phyloP scores from a whole-genome alignment of 2,113 vertebrate species.

The Burhinus oedicnemus region DNA sequence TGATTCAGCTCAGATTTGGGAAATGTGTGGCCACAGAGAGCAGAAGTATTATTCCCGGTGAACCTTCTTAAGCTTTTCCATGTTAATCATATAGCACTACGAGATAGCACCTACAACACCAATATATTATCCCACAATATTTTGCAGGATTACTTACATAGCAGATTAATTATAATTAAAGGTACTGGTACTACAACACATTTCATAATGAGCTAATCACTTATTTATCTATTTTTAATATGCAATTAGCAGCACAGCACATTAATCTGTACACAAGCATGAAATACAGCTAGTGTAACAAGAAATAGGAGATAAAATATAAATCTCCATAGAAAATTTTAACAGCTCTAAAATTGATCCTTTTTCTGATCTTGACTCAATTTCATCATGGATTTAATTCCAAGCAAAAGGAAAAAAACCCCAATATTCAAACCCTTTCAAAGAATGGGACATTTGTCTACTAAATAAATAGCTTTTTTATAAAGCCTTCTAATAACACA shows the following conservation, averaged over 20 bases:
- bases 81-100: neutral
- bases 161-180: conserved; percentile 44
- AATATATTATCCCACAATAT: neutral
- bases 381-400: conserved; percentile 3
- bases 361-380: neutral
- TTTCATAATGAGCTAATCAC: conserved; percentile 28
- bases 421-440: neutral
- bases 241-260: conserved; percentile 4
- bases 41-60: neutral
- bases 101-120: neutral
- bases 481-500: neutral
- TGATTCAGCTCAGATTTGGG: neutral
- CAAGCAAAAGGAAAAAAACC: neutral
- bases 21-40: neutral
- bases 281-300: neutral
- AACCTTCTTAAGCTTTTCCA: neutral
- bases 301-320: neutral
- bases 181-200: neutral
- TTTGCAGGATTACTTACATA: neutral
- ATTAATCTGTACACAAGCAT: conserved; percentile 19
- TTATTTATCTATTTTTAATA: conserved; percentile 49
- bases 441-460: neutral
- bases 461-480: neutral
- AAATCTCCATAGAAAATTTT: neutral
- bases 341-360: neutral